Base-by-base conservation (phyloP, 1,140 invertebrate species). In the Drosophila asahinai region DNA sequence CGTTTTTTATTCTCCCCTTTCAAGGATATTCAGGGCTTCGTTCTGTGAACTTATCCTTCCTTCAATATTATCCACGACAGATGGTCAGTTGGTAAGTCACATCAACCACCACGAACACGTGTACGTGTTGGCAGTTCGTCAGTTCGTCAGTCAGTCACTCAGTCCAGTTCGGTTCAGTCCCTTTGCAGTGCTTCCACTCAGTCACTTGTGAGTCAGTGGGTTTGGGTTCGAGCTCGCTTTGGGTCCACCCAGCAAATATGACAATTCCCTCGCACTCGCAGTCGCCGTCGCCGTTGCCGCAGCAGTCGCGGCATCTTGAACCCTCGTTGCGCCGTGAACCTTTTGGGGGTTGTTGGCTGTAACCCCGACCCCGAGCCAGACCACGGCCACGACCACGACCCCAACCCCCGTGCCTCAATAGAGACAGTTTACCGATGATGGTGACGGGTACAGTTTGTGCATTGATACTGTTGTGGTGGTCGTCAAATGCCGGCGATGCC, bases 401-500 rank as follows among this genome's bases (percentile, higher is more conserved):
- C 68, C 51, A 49, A 6, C 22, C 68, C 68, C 33, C 14, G 40
- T 17, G 17, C 36, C 19, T 12, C 30, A n/a, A 57, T n/a, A 73
- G 54, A 73, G 45, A 73, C 70, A 77, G 75, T 68, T 68, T 77
- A 77, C 74, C 74, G 74, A 77, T 77, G 72, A 60, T 78, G 72
- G 83, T 75, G 64, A 67, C 52, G 83, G 81, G 86, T 90, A 90
- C 86, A 90, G 86, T 90, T 90, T 82, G 86, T 90, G 79, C 86
- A 90, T 90, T 90, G 86, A 90, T 90, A 90, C 86, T 90, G 86
- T 90, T 90, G 86, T 90, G 86, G 86, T 90, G 79, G 81, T 76
- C 76, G 80, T 73, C 70, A 72, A 71, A 73, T 72, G 84, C 84
- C 84, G 86, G 51, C 67, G 51, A 30, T 60, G 76, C 75, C 81